These are phyloP conservation scores for Scartelaos histophorus DNA, from an alignment of 2,113 vertebrate species.

Conservation along the genomic window DNA sequence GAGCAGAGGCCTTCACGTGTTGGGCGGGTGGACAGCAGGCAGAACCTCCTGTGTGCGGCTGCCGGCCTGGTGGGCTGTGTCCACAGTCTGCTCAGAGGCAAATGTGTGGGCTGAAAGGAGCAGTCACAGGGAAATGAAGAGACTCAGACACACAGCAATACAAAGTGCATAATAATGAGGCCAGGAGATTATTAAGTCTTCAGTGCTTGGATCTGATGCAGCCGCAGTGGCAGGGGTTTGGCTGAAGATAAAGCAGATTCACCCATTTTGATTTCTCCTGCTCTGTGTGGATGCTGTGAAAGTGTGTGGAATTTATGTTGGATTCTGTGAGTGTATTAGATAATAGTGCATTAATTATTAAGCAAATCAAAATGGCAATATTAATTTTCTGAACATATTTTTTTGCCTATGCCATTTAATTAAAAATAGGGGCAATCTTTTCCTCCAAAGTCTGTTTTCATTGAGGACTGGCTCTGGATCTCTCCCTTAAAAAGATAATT, in stretches of 20 bases:
- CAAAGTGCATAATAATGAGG: constrained; percentile 8
- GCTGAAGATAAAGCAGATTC: not conserved
- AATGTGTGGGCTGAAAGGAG: constrained; percentile 11
- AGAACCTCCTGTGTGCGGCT: constrained; percentile 33
- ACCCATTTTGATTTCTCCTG: not conserved
- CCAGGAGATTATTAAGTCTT: constrained; percentile 4
- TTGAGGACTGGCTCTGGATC: not conserved
- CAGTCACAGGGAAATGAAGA: not conserved
- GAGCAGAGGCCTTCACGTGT: constrained; percentile 6
- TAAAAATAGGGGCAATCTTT: no score
- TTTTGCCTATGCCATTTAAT: no score
- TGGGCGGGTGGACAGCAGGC: constrained; percentile 50
- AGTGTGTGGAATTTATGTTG: not conserved
- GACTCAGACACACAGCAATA: not conserved
- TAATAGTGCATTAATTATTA: not conserved
- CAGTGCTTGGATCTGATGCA: not conserved
- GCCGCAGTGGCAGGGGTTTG: not conserved
- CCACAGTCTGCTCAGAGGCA: constrained; percentile 46
- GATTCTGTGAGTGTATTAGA: not conserved
- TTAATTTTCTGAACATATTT: no score
- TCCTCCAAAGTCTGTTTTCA: no score
- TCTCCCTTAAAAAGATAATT: no score
- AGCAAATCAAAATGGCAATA: not conserved
- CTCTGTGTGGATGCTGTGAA: not conserved
- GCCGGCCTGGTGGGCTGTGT: constrained; percentile 54